Percentiles rank a stretch among this genome's conserved stretches.
phyloP scores from a whole-genome alignment of 2,888 invertebrate genomes.

The Timandra comae region DNA sequence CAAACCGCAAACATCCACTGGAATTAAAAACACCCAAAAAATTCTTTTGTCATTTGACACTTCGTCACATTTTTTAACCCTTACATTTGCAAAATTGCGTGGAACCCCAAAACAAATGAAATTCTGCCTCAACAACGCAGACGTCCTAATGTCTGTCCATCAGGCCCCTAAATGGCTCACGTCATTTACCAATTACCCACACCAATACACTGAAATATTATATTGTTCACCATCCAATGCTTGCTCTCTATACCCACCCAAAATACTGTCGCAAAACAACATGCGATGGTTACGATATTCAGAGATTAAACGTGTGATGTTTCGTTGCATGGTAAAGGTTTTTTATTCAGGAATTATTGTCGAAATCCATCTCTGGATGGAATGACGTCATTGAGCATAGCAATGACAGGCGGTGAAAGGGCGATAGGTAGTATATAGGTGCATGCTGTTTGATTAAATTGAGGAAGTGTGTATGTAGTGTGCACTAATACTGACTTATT shows the following conservation, averaged over 20 bases:
- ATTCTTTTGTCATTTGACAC: constrained; percentile 46
- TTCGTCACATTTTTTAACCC: constrained; percentile 53
- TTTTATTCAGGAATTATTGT: constrained; percentile 68
- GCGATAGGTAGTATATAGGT: constrained; percentile 30
- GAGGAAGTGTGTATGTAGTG: constrained; percentile 16
- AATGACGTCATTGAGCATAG: constrained; percentile 70
- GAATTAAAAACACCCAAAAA: constrained; percentile 22
- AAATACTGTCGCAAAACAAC: background rate
- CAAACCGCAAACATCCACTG: constrained; percentile 15
- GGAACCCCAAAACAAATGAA: constrained; percentile 63
- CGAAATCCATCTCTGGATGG: constrained; percentile 67
- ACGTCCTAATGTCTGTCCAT: constrained; percentile 73
- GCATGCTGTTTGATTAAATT: constrained; percentile 30
- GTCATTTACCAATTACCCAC: constrained; percentile 63
- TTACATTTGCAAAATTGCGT: constrained; percentile 67
- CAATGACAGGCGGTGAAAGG: constrained; percentile 69
- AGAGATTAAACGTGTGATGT: constrained; percentile 1
- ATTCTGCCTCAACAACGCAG: constrained; percentile 59
- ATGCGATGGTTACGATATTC: constrained; percentile 31
- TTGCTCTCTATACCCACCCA: constrained; percentile 1
- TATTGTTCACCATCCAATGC: constrained; percentile 28
- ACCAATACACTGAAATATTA: constrained; percentile 12
- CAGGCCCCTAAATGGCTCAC: constrained; percentile 70
- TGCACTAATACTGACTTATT: constrained; percentile 36
- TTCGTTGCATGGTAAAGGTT: constrained; percentile 26